Percentiles rank a stretch among this genome's conserved stretches.
phyloP scores from a whole-genome alignment of 2,888 invertebrate genomes.

The Caenorhabditis japonica region DNA sequence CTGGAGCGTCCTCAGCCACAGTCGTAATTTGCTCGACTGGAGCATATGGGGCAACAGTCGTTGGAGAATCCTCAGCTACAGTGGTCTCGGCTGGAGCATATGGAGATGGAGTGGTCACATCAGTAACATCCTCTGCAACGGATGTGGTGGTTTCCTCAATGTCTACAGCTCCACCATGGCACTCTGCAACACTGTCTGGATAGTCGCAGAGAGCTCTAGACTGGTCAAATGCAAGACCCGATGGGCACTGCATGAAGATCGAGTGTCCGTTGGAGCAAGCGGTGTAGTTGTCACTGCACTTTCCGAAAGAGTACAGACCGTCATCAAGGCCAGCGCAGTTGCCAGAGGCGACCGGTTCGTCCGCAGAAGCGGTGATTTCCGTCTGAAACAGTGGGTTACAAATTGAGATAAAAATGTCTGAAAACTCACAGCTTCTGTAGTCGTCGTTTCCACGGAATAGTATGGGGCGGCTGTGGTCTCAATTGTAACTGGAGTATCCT shows the following conservation, averaged over 20 bases:
- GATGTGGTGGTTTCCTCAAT: neutral
- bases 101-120: too few species aligned
- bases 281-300: constrained; percentile 48
- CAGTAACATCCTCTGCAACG: too few species aligned
- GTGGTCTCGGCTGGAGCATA: too few species aligned
- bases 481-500: too few species aligned
- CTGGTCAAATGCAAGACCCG: constrained; percentile 48
- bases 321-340: too few species aligned
- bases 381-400: too few species aligned
- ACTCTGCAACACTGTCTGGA: constrained; percentile 46
- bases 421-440: too few species aligned
- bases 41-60: neutral
- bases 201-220: constrained; percentile 47
- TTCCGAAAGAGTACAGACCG: constrained; percentile 47
- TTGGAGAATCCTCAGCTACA: neutral
- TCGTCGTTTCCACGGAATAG: constrained; percentile 2
- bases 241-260: constrained; percentile 49
- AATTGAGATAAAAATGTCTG: too few species aligned
- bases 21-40: neutral
- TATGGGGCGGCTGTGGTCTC: neutral
- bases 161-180: constrained; percentile 9
- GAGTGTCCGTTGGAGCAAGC: constrained; percentile 48
- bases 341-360: neutral
- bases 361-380: constrained; percentile 5
- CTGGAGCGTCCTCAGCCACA: neutral